These are phyloP conservation scores for Caranx ignobilis DNA, from an alignment of 2,113 vertebrate genomes.

Conservation along the genomic window DNA sequence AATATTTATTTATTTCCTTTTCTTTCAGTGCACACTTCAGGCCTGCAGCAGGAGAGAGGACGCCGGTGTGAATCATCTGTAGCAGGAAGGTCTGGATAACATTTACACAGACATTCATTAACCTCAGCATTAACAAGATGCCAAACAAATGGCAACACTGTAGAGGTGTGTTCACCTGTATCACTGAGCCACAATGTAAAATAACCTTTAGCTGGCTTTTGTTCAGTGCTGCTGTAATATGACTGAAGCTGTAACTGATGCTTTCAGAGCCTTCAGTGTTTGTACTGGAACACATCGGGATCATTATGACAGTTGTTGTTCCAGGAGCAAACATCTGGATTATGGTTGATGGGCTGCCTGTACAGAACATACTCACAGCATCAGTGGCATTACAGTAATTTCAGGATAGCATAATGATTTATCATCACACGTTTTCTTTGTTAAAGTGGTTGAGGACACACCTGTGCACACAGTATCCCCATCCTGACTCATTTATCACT, in stretches of 20 bases:
- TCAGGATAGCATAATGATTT: too few species aligned
- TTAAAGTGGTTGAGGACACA: too few species aligned
- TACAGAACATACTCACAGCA: too few species aligned
- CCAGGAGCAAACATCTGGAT: not conserved
- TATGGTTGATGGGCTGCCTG: not conserved
- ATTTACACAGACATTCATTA: not conserved
- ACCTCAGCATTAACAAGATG: not conserved
- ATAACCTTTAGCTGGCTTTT: not conserved
- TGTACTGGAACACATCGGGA: too few species aligned
- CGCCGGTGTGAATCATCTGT: not conserved
- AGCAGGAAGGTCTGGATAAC: not conserved
- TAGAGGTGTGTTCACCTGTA: not conserved
- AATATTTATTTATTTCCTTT: too few species aligned
- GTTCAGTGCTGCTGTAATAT: not conserved
- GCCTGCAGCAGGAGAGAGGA: too few species aligned
- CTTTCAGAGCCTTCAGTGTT: not conserved
- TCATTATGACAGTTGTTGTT: not conserved
- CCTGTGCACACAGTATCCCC: too few species aligned
- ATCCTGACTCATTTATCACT: too few species aligned
- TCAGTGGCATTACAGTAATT: too few species aligned
- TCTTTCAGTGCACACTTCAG: too few species aligned
- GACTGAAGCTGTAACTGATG: not conserved
- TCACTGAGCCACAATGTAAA: not conserved
- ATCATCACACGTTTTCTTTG: too few species aligned
- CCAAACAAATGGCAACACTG: not conserved